Evolutionary conservation across 2,797 vertebrate species (phyloP).

Genomic region (Nannoperca obscura): DNA sequence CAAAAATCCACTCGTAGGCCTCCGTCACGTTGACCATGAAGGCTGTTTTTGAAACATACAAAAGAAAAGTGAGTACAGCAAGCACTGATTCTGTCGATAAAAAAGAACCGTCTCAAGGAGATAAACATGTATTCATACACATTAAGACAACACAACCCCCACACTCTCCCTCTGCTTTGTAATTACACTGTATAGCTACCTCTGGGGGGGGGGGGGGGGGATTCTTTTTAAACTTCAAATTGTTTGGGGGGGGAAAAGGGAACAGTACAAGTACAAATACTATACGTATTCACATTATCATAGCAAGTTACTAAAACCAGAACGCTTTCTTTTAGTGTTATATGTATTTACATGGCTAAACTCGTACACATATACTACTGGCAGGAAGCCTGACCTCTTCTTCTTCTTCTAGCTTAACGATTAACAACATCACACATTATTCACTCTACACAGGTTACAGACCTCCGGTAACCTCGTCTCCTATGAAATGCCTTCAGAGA

Average conservation of each 20-base stretch:
- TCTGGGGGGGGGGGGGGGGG: slow-evolving; percentile 35
- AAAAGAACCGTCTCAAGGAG: slow-evolving; percentile 78
- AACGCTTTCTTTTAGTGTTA: slow-evolving; percentile 79
- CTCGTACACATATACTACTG: slow-evolving; percentile 69
- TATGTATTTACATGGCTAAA: slow-evolving; percentile 82
- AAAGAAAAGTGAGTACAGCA: slow-evolving; percentile 80
- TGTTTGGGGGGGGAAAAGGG: slow-evolving; percentile 59
- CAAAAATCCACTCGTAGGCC: slow-evolving; percentile 66
- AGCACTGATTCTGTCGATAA: slow-evolving; percentile 81
- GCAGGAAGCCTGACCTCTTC: slow-evolving; percentile 70
- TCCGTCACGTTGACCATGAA: slow-evolving; percentile 61
- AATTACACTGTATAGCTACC: slow-evolving; percentile 77
- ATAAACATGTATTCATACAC: slow-evolving; percentile 80
- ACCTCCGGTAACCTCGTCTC: slow-evolving; percentile 56
- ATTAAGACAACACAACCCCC: slow-evolving; percentile 80
- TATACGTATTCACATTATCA: slow-evolving; percentile 86
- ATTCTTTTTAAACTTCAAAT: slow-evolving; percentile 68
- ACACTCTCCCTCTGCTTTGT: slow-evolving; percentile 60
- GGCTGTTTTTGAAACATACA: slow-evolving; percentile 75
- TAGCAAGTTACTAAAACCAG: slow-evolving; percentile 84
- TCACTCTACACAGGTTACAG: slow-evolving; percentile 68
- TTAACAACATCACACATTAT: slow-evolving; percentile 74
- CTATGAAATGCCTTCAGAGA: slow-evolving; percentile 48
- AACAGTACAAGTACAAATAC: slow-evolving; percentile 83
- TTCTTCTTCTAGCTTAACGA: slow-evolving; percentile 71